Percentiles rank a stretch among this genome's conserved stretches.
These are phyloP conservation scores for Selenia dentaria DNA, from an alignment of 2,888 invertebrate species.

Conservation along the genomic window DNA sequence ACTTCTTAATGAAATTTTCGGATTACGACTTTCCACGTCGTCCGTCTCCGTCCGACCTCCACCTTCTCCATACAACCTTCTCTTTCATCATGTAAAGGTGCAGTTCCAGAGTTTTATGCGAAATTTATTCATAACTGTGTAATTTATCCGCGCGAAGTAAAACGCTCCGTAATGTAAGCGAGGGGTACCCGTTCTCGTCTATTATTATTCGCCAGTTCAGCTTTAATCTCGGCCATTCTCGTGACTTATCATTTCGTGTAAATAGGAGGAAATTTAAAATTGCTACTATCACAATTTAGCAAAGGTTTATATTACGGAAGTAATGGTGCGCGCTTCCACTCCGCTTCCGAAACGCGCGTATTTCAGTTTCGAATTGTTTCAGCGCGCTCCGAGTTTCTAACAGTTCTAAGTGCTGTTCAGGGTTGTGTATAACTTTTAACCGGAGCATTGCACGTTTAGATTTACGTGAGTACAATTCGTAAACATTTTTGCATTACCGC, in stretches of 20 bases:
- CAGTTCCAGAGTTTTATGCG: constrained; percentile 82
- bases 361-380: constrained; percentile 22
- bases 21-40: constrained; percentile 69
- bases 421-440: constrained; percentile 9
- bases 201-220: constrained; percentile 71
- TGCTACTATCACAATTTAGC: constrained; percentile 21
- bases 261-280: constrained; percentile 55
- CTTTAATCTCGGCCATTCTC: constrained; percentile 66
- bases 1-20: constrained; percentile 84
- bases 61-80: constrained; percentile 46
- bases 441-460: background rate
- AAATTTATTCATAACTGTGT: constrained; percentile 85
- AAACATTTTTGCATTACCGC: constrained; percentile 9
- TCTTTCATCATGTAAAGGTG: constrained; percentile 75
- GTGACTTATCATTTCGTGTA: constrained; percentile 64
- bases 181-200: constrained; percentile 66
- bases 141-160: constrained; percentile 81
- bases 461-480: constrained; percentile 5
- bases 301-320: constrained; percentile 3
- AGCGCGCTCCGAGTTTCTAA: constrained; percentile 1
- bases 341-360: constrained; percentile 4
- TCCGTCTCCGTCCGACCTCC: constrained; percentile 48
- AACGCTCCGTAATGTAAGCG: constrained; percentile 73
- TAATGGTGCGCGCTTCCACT: background rate
- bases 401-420: constrained; percentile 8